These are phyloP conservation scores for Chelon labrosus DNA, from an alignment of 2,797 vertebrate genomes.

Conservation along the genomic window DNA sequence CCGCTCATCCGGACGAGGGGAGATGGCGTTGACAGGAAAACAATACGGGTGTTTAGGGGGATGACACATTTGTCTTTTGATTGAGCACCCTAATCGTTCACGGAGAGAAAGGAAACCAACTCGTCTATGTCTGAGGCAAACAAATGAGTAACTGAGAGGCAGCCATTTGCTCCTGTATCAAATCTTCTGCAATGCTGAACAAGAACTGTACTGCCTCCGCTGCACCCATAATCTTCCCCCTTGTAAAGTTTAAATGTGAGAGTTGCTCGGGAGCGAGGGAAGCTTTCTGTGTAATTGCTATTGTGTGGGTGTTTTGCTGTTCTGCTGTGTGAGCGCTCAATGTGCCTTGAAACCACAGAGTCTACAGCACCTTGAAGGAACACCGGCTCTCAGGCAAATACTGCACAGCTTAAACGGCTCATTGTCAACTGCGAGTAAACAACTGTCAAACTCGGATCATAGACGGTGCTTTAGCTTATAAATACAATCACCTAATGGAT, in stretches of 20 bases:
- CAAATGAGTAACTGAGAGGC: slow-evolving; percentile 2
- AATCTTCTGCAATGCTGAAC: slow-evolving; percentile 1
- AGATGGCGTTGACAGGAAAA: slow-evolving; percentile 58
- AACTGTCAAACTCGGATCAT: not conserved
- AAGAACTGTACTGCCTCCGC: not conserved
- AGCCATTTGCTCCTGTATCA: not conserved
- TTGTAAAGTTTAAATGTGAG: slow-evolving; percentile 5
- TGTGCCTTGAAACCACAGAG: slow-evolving; percentile 23
- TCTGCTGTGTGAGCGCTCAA: slow-evolving; percentile 1
- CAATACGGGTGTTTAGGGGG: slow-evolving; percentile 44
- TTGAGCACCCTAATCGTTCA: slow-evolving; percentile 31
- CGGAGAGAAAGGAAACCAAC: slow-evolving; percentile 17
- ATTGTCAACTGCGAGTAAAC: slow-evolving; percentile 14
- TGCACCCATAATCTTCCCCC: not conserved
- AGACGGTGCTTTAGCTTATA: not conserved
- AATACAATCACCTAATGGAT: not conserved
- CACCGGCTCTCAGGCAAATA: not conserved
- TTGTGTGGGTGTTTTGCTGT: slow-evolving; percentile 8
- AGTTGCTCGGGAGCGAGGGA: not conserved
- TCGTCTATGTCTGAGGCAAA: slow-evolving; percentile 21
- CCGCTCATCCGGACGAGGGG: slow-evolving; percentile 32
- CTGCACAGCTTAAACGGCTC: slow-evolving; percentile 1
- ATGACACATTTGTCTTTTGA: slow-evolving; percentile 31
- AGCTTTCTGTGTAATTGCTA: slow-evolving; percentile 23
- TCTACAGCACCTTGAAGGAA: not conserved